Evolutionary conservation across 2,797 vertebrate genomes (phyloP).

Genomic region (Hyperoplus immaculatus): DNA sequence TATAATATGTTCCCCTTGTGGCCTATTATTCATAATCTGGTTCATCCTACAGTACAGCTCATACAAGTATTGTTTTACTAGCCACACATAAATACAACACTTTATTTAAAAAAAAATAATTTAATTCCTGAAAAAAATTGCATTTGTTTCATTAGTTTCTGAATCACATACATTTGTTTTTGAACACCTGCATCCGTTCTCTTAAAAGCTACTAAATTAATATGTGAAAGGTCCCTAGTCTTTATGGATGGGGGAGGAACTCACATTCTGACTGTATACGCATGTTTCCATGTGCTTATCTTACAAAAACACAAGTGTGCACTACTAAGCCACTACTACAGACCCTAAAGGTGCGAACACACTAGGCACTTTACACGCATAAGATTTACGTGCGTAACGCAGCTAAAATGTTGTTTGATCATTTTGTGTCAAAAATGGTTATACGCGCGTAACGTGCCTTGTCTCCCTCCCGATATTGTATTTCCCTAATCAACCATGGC

Average conservation of each 20-base stretch:
- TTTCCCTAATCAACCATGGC: too few species aligned
- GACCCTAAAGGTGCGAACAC: conserved; percentile 10
- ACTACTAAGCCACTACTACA: conserved; percentile 7
- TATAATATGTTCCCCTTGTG: not conserved
- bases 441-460: too few species aligned
- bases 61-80: not conserved
- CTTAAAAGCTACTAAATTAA: not conserved
- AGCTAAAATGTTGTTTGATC: too few species aligned
- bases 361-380: too few species aligned
- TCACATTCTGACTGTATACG: not conserved
- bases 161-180: not conserved
- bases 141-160: not conserved
- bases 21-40: not conserved
- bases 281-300: not conserved
- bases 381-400: too few species aligned
- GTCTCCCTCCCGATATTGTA: too few species aligned
- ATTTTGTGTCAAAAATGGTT: too few species aligned
- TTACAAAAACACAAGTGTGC: not conserved
- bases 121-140: too few species aligned
- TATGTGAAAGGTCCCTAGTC: not conserved
- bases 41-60: not conserved
- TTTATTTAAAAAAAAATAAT: not conserved
- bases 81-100: not conserved
- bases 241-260: not conserved
- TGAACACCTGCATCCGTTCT: not conserved